These are phyloP conservation scores for Condylura cristata DNA, from an alignment of 2,113 vertebrate genomes.

Conservation along the genomic window DNA sequence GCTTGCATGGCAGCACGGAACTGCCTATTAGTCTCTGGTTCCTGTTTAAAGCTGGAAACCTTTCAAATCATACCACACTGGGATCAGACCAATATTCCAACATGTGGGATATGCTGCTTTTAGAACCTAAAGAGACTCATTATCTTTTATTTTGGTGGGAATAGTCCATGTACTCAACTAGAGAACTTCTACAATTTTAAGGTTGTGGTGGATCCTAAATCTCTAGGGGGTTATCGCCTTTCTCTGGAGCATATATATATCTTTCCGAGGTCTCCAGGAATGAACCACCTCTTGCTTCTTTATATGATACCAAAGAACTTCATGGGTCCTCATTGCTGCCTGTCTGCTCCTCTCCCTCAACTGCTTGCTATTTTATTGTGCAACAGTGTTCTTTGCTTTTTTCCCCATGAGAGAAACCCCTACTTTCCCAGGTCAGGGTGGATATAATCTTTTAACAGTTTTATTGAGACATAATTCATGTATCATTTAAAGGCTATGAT, in stretches of 20 bases:
- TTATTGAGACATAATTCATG: not conserved
- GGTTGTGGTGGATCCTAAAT: not conserved
- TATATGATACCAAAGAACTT: not conserved
- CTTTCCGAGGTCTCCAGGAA: not conserved
- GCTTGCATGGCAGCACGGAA: not conserved
- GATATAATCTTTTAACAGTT: conserved; percentile 16
- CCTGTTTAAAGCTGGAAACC: not conserved
- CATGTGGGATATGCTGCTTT: not conserved
- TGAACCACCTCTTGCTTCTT: conserved; percentile 23
- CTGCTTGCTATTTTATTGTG: not conserved
- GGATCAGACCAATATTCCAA: not conserved
- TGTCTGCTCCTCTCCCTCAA: not conserved
- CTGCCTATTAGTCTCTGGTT: no score
- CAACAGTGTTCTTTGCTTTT: not conserved
- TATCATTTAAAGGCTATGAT: not conserved
- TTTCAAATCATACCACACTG: not conserved
- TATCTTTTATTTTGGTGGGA: not conserved
- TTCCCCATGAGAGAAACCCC: not conserved
- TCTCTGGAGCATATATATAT: not conserved
- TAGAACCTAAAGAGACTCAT: not conserved
- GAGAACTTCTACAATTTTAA: not conserved
- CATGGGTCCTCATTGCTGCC: not conserved
- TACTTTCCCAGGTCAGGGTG: not conserved
- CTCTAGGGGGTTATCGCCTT: not conserved
- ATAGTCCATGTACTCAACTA: not conserved